Evolutionary conservation across 2,888 invertebrate genomes (phyloP).

Genomic region (Hirudinaria manillensis): DNA sequence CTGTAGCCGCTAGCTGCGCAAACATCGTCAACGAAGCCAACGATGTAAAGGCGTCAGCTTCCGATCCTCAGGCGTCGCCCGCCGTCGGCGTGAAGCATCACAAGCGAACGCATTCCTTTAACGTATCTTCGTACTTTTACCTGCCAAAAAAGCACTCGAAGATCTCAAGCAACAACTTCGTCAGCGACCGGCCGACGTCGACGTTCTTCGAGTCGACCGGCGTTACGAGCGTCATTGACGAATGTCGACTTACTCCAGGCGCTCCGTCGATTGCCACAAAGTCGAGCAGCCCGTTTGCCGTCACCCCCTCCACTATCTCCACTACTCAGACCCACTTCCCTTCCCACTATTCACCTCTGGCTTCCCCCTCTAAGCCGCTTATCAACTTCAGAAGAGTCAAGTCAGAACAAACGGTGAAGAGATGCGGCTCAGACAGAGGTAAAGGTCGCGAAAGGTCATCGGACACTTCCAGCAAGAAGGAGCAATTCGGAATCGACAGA

Average conservation of each 20-base stretch:
- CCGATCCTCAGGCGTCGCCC: too few species aligned
- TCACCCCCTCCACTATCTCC: not conserved
- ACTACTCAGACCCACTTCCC: not conserved
- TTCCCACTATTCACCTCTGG: not conserved
- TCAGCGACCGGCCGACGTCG: not conserved
- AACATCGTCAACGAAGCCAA: too few species aligned
- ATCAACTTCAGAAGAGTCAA: not conserved
- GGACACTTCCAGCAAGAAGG: too few species aligned
- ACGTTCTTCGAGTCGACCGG: not conserved
- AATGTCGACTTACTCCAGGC: too few species aligned
- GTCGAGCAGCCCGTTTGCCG: too few species aligned
- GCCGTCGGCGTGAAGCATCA: not conserved
- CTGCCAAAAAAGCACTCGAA: not conserved
- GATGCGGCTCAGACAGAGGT: not conserved
- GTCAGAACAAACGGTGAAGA: not conserved
- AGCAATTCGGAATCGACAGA: not conserved
- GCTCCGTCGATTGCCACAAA: too few species aligned
- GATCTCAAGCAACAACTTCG: too few species aligned
- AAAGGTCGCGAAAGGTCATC: too few species aligned
- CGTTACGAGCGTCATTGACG: too few species aligned
- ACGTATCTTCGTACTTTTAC: not conserved
- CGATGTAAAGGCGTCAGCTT: too few species aligned
- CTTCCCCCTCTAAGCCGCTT: not conserved
- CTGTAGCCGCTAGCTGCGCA: too few species aligned
- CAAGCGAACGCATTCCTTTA: constrained; percentile 3